Base-by-base conservation (phyloP, 2,113 vertebrate genomes). In the Strigops habroptila region DNA sequence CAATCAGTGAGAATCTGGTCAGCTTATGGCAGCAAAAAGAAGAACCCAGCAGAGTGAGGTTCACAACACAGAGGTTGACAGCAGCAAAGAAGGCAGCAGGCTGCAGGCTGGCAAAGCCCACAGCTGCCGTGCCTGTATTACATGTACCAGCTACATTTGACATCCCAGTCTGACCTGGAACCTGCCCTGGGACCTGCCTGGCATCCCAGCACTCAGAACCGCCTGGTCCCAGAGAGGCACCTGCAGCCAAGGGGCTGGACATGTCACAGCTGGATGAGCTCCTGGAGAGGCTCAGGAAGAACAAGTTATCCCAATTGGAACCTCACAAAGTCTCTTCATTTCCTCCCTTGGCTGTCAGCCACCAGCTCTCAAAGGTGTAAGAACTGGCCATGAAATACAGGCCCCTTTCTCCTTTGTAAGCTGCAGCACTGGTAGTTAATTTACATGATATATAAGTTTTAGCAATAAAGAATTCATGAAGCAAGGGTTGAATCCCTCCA, bases 381-480 rank as follows among this genome's bases (percentile, higher is more conserved):
- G 78, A 43, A 1, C 35, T 12, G 31, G 4, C 80, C 79, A 17
- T 15, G 68, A n/a, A 53, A 70, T 4, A 21, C 51, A 39, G 27
- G 67, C 48, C 21, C 52, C 1, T 0, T 2, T 43, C 63, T 23
- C 2, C 1, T 19, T 19, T 6, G 55, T 3, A 5, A 43, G 86
- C 83, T 94, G 83, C 73, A 86, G 83, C 87, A 37, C 81, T 69
- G 12, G 14, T 1, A 4, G 19, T 35, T 78, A 28, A 94, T 92
- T 82, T 92, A 82, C 78, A 84, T 84, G 77, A 75, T 75, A 24
- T 27, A n/a, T 84, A 78, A 53, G 87, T 43, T 89, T 53, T n/a
- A 92, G 55, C 2, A 0, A 94, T 95, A 78, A 96, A 94, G 90
- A 96, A 94, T 96, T 96, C 90, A 96, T 92, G 93, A 95, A 43